phyloP scores from a whole-genome alignment of 1,140 invertebrate genomes.

The Delia radicum region DNA sequence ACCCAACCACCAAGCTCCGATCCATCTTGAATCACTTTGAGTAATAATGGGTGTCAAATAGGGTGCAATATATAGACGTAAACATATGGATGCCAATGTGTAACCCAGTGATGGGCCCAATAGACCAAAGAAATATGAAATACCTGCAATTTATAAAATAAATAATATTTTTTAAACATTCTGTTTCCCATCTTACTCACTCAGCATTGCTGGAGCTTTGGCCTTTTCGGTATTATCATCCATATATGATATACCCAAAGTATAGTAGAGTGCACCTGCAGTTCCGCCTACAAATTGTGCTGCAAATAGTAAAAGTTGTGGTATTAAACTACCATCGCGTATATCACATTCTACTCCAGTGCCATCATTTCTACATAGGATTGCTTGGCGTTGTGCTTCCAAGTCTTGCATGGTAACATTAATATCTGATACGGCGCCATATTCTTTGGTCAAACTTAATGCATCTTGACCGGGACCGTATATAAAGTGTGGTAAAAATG shows the following conservation, averaged over 20 bases:
- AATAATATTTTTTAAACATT: neutral
- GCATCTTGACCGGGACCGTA: conserved; percentile 72
- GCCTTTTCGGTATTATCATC: conserved; percentile 70
- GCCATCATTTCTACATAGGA: conserved; percentile 8
- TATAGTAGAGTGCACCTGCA: conserved; percentile 65
- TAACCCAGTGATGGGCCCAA: conserved; percentile 72
- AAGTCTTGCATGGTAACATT: conserved; percentile 27
- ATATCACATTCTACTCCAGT: conserved; percentile 51
- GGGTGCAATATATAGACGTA: conserved; percentile 70
- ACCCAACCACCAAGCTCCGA: conserved; percentile 83
- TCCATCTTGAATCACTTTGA: conserved; percentile 69
- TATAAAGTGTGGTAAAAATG: conserved; percentile 70
- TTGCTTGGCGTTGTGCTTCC: neutral
- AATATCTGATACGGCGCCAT: conserved; percentile 51
- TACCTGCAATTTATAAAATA: conserved; percentile 51
- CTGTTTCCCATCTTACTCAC: conserved; percentile 55
- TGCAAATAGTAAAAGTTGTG: conserved; percentile 62
- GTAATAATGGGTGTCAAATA: conserved; percentile 66
- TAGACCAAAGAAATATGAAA: conserved; percentile 69
- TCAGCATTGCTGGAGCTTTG: conserved; percentile 67
- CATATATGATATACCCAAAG: conserved; percentile 68
- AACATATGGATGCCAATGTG: conserved; percentile 66
- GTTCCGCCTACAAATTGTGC: conserved; percentile 68
- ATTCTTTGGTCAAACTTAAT: conserved; percentile 65
- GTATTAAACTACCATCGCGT: conserved; percentile 59